Evolutionary conservation across 92 coral and sea anemone species (phyloP).

Genomic region (Galaxea fascicularis): DNA sequence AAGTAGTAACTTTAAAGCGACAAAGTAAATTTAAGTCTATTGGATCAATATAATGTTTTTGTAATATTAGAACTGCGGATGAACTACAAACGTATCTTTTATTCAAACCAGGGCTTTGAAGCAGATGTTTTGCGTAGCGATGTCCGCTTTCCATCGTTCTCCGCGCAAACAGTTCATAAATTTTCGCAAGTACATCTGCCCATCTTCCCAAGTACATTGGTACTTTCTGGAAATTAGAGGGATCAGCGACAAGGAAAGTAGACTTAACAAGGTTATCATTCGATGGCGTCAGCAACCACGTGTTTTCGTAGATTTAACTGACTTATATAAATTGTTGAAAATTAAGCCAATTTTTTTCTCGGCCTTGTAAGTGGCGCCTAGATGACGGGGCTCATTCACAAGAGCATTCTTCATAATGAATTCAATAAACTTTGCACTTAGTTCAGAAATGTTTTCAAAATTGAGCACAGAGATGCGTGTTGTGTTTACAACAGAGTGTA

Average conservation of each 20-base stretch:
- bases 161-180: background rate
- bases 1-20: constrained; percentile 41
- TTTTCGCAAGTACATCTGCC: background rate
- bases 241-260: constrained; percentile 21
- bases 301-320: constrained; percentile 28
- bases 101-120: background rate
- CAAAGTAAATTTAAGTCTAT: constrained; percentile 35
- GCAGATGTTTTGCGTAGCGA: background rate
- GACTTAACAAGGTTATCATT: constrained; percentile 40
- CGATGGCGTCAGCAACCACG: constrained; percentile 33
- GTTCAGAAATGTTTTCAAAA: background rate
- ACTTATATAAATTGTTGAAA: constrained; percentile 35
- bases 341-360: constrained; percentile 44
- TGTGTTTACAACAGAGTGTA: constrained; percentile 1
- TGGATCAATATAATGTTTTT: constrained; percentile 8
- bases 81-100: background rate
- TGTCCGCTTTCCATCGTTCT: background rate
- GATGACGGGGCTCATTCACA: constrained; percentile 61
- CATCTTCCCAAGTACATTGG: too few species aligned
- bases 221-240: background rate
- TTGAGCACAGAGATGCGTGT: background rate
- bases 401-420: constrained; percentile 74
- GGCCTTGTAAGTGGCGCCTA: constrained; percentile 76
- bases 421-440: constrained; percentile 54
- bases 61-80: background rate